Evolutionary conservation across 2,888 invertebrate species (phyloP).

Genomic region (Coelinius sp.): DNA sequence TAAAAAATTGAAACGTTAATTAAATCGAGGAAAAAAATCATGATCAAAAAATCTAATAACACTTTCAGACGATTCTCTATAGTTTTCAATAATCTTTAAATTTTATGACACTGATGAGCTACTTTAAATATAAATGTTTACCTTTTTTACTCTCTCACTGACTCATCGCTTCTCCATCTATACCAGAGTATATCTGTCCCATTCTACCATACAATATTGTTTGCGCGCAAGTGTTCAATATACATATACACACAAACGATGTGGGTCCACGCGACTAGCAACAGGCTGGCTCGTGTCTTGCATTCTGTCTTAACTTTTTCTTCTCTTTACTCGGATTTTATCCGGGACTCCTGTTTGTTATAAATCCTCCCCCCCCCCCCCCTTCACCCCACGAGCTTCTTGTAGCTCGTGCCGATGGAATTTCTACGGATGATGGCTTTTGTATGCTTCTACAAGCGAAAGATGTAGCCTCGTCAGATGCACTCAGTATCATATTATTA

Average conservation of each 20-base stretch:
- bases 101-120: no score
- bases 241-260: conserved; percentile 41
- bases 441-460: background rate
- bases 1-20: no score
- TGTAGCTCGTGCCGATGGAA: conserved; percentile 49
- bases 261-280: conserved; percentile 61
- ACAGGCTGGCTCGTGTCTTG: conserved; percentile 62
- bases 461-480: background rate
- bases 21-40: no score
- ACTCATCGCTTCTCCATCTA: conserved; percentile 44
- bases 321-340: conserved; percentile 30
- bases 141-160: conserved; percentile 23
- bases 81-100: no score
- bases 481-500: background rate
- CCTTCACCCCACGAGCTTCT: background rate
- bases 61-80: no score
- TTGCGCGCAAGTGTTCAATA: conserved; percentile 50
- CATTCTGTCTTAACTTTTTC: conserved; percentile 44
- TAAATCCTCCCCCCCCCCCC: background rate
- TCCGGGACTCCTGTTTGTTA: conserved; percentile 36
- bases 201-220: conserved; percentile 29
- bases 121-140: no score
- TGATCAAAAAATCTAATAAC: no score
- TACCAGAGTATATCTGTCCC: conserved; percentile 30
- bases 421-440: background rate